Evolutionary conservation across 2,888 invertebrate species (phyloP).

Genomic region (Melitaea athalia): DNA sequence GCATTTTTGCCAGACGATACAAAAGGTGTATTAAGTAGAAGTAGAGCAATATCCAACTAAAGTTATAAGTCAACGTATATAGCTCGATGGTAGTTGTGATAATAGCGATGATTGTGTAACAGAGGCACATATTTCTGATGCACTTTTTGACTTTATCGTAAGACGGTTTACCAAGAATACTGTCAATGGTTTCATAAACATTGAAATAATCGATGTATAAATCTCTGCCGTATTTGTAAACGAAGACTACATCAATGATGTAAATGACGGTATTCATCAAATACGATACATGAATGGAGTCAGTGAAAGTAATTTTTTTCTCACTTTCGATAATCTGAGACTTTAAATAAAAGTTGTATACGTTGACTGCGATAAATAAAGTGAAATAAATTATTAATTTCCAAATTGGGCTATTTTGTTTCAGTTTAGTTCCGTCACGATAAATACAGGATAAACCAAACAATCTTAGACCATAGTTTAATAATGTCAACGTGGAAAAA

Average conservation of each 20-base stretch:
- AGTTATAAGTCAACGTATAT: constrained; percentile 16
- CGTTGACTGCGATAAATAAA: constrained; percentile 5
- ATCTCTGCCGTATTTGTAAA: constrained; percentile 17
- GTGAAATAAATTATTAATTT: constrained; percentile 11
- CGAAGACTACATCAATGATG: constrained; percentile 12
- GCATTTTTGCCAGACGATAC: constrained; percentile 26
- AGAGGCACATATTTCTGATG: constrained; percentile 17
- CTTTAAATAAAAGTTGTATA: constrained; percentile 9
- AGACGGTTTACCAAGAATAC: constrained; percentile 22
- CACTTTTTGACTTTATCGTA: constrained; percentile 28
- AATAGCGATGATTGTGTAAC: constrained; percentile 14
- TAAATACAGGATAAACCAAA: constrained; percentile 18
- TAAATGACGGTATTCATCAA: constrained; percentile 12
- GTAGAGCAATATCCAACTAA: constrained; percentile 20
- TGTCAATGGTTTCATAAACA: constrained; percentile 36
- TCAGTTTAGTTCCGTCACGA: constrained; percentile 12
- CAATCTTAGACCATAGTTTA: constrained; percentile 16
- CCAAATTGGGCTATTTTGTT: constrained; percentile 3
- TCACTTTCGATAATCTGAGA: not conserved
- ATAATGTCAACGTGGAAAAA: constrained; percentile 17
- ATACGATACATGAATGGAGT: constrained; percentile 13
- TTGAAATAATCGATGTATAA: constrained; percentile 28
- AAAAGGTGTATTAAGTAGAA: constrained; percentile 28
- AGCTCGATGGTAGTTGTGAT: constrained; percentile 21
- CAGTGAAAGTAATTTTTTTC: constrained; percentile 4